Evolutionary conservation across 2,113 vertebrate genomes (phyloP).

Genomic region (Numida meleagris): DNA sequence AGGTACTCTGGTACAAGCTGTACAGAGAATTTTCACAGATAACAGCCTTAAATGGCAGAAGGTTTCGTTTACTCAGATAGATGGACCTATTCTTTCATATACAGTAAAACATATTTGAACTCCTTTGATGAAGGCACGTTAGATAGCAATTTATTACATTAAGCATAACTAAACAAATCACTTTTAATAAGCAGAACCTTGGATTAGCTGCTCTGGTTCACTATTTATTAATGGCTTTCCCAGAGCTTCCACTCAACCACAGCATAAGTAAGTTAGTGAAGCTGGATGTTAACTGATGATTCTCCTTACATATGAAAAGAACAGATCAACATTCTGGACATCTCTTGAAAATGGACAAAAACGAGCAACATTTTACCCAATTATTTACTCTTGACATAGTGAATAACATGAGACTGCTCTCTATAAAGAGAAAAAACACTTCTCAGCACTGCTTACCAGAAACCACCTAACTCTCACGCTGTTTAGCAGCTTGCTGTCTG

Average conservation of each 20-base stretch:
- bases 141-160: neutral
- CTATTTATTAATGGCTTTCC: neutral
- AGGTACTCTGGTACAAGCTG: neutral
- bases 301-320: neutral
- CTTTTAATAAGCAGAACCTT: neutral
- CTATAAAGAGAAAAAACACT: neutral
- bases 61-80: neutral
- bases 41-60: conserved; percentile 51
- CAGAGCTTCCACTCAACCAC: neutral
- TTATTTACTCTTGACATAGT: neutral
- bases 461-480: neutral
- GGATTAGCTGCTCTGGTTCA: neutral
- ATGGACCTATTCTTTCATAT: neutral
- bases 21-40: neutral
- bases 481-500: neutral
- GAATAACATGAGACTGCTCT: neutral
- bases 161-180: conserved; percentile 16
- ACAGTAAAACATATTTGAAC: neutral
- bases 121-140: neutral
- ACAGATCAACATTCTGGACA: neutral
- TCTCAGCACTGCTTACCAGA: neutral
- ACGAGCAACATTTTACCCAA: neutral
- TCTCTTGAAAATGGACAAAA: neutral
- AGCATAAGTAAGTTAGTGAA: neutral
- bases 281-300: neutral